Base-by-base conservation (phyloP, 1,140 invertebrate species). In the Oedothorax gibbosus region DNA sequence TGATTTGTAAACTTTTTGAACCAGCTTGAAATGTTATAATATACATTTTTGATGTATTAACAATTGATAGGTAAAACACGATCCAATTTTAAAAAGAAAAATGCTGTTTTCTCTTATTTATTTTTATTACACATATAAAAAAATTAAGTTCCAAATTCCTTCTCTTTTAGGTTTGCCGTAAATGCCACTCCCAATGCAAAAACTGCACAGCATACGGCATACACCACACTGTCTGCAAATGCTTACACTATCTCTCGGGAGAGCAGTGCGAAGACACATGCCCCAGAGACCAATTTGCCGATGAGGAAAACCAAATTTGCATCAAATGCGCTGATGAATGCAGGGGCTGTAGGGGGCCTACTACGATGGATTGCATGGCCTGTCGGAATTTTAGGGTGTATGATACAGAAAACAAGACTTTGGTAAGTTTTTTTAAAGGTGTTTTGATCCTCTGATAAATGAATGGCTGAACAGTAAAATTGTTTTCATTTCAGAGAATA, bases 211-310 rank as follows among this genome's bases (percentile, higher is more conserved):
- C 94, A 7, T 97, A 95, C 89, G 96, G 96, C 12, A 95, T 96
- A 86, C 96, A 97, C 87, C 87, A 88, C 75, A 88, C 90, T 56
- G 90, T 91, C 9, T 98, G 96, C 89, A 93, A 96, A 87, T 98
- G 96, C 89, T 93, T 93, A 7, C 93, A 94, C 65, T 98, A 95
- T 88, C 95, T 95, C 87, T 92, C 94, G 78, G 95, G 95, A 0
- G 95, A 97, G 87, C 95, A 96, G 88, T 98, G 97, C 88, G 96
- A 97, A 89, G 94, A 96, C 71, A 95, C 97, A 89, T 99, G 97
- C 89, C 94, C 95, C 0, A 88, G 91, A 0, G 95, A 97, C 80
- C 93, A 97, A 88, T 98, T 94, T 88, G 94, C 95, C 1, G 94
- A 97, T 87, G 92, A 95, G 35, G 90, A 90, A 0, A 93, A 92